Evolutionary conservation across 2,888 invertebrate species (phyloP).

Genomic region (Ceriagrion tenellum): DNA sequence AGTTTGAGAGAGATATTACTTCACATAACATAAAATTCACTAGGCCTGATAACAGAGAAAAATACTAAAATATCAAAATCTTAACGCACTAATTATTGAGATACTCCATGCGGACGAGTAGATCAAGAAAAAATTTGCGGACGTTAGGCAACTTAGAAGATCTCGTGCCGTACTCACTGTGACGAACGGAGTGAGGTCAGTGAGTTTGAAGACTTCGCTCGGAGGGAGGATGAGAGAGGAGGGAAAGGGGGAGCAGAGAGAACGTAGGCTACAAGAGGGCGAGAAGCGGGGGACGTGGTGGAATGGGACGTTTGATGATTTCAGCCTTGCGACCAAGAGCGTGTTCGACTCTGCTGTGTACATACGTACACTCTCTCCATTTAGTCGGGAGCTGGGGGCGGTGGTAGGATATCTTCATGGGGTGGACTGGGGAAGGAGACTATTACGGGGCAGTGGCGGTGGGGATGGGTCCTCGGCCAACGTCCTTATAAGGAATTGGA

Average conservation of each 20-base stretch:
- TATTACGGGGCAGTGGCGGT: not conserved
- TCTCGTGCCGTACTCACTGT: not conserved
- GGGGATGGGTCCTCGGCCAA: slow-evolving; percentile 1
- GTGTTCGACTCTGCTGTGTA: not conserved
- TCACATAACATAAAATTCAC: too few relatives aligned
- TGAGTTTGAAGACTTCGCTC: not conserved
- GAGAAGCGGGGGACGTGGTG: not conserved
- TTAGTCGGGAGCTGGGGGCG: not conserved
- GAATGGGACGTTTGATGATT: not conserved
- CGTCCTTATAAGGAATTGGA: slow-evolving; percentile 49
- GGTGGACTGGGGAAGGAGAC: not conserved
- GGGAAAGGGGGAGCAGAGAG: not conserved
- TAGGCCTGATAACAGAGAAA: too few relatives aligned
- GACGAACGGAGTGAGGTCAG: not conserved
- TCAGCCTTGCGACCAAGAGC: not conserved
- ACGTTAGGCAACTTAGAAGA: not conserved
- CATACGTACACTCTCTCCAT: not conserved
- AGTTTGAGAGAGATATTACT: too few relatives aligned
- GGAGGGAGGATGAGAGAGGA: not conserved
- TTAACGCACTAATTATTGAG: too few relatives aligned
- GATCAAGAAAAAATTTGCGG: not conserved
- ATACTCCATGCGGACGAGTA: not conserved
- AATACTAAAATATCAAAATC: too few relatives aligned
- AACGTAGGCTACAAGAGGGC: not conserved
- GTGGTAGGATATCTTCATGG: not conserved